Percentiles rank a stretch among this genome's conserved stretches.
Conservation (phyloP, 2,113 vertebrate species). For the Etheostoma cragini region DNA sequence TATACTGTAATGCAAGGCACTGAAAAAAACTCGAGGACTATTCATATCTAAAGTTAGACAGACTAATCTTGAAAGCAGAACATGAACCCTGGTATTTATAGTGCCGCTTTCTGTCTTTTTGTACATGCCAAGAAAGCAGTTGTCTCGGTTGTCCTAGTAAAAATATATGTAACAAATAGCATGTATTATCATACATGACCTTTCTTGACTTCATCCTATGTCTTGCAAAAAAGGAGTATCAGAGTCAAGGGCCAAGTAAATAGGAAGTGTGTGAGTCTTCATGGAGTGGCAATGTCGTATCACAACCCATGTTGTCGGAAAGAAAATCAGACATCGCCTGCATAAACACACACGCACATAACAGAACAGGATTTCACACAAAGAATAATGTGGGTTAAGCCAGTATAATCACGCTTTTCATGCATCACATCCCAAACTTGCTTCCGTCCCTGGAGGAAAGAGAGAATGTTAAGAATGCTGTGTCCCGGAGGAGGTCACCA, state of each 20-base stretch:
- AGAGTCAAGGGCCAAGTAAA: background rate
- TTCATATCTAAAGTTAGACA: constrained; percentile 19
- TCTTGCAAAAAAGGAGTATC: background rate
- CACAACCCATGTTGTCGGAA: background rate
- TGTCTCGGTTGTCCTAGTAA: background rate
- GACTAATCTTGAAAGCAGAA: constrained; percentile 41
- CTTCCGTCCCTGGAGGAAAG: background rate
- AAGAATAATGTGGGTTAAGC: background rate
- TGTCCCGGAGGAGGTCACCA: background rate
- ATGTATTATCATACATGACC: background rate
- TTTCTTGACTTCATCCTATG: background rate
- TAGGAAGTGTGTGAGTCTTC: background rate
- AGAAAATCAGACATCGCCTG: background rate
- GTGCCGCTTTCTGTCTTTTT: background rate
- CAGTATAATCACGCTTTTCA: background rate
- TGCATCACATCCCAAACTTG: background rate
- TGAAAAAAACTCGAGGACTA: background rate
- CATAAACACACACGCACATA: background rate
- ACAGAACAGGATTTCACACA: background rate
- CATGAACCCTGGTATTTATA: background rate
- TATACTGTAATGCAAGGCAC: background rate
- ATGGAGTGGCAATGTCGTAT: constrained; percentile 1
- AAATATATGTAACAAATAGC: background rate
- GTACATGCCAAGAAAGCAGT: background rate
- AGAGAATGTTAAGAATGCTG: background rate